phyloP scores from a whole-genome alignment of 1,140 invertebrate species.

The Pseudomyrmex concolor region DNA sequence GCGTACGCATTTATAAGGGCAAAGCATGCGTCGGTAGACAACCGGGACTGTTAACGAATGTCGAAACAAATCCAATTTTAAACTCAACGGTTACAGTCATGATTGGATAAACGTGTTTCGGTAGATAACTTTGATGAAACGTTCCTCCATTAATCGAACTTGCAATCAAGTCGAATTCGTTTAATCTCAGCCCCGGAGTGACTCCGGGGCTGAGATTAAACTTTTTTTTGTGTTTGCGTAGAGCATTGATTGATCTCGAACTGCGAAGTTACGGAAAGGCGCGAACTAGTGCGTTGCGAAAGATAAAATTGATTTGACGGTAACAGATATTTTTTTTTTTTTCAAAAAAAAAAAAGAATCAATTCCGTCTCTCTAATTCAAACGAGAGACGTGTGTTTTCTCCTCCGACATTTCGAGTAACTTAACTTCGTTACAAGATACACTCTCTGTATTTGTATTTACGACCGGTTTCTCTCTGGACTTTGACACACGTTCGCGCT shows the following conservation, averaged over 20 bases:
- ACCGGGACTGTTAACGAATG: conserved; percentile 29
- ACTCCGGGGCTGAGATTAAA: conserved; percentile 52
- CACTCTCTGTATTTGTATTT: background rate
- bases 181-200: conserved; percentile 35
- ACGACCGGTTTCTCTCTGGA: background rate
- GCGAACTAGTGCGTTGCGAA: conserved; percentile 6
- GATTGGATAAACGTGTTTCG: conserved; percentile 40
- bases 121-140: conserved; percentile 56
- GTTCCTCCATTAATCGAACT: conserved; percentile 48
- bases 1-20: background rate
- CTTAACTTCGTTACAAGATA: no score
- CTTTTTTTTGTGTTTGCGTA: conserved; percentile 44
- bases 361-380: no score
- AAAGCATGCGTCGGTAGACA: conserved; percentile 18
- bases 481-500: background rate
- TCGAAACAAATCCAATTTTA: conserved; percentile 61
- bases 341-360: no score
- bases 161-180: conserved; percentile 40
- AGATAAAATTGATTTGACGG: conserved; percentile 42
- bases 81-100: conserved; percentile 33
- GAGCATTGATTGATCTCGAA: conserved; percentile 46
- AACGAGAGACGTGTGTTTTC: no score
- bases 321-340: conserved; percentile 19
- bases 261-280: background rate
- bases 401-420: no score